These are phyloP conservation scores for Ridgeia piscesae DNA, from an alignment of 1,140 invertebrate genomes.

Conservation along the genomic window DNA sequence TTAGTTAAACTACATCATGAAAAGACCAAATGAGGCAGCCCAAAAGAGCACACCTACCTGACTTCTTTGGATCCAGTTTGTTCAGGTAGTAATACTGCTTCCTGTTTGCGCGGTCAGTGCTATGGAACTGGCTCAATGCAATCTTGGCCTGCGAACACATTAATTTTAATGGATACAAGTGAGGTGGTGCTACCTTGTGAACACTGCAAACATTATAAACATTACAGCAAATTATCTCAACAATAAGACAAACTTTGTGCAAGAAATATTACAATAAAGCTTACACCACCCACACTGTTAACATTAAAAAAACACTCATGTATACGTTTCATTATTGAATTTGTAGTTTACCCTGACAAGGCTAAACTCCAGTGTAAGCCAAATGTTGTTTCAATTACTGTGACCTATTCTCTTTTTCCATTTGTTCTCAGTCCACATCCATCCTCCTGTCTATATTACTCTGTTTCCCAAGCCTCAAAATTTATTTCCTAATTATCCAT, in stretches of 20 bases:
- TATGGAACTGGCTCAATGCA: constrained; percentile 48
- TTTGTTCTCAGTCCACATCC: neutral
- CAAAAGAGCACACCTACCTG: constrained; percentile 7
- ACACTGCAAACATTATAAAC: neutral
- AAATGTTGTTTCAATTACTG: neutral
- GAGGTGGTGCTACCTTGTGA: neutral
- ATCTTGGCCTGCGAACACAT: constrained; percentile 44
- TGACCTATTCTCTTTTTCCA: neutral
- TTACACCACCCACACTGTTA: neutral
- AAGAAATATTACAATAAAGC: neutral
- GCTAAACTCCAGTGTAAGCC: neutral
- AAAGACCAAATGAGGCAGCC: no score
- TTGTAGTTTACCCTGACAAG: neutral
- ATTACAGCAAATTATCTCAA: neutral
- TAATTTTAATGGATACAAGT: neutral
- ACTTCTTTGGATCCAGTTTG: constrained; percentile 32
- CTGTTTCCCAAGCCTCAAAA: neutral
- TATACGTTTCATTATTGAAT: neutral
- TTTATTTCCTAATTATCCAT: neutral
- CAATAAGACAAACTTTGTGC: no score
- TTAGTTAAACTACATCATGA: no score
- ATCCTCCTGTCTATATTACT: neutral
- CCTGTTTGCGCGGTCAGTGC: constrained; percentile 49
- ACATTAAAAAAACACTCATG: neutral
- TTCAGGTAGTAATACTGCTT: constrained; percentile 51